Conservation (phyloP, 30 jellyfish, hydroid and myxozoan species). For the Clytia hemisphaerica region DNA sequence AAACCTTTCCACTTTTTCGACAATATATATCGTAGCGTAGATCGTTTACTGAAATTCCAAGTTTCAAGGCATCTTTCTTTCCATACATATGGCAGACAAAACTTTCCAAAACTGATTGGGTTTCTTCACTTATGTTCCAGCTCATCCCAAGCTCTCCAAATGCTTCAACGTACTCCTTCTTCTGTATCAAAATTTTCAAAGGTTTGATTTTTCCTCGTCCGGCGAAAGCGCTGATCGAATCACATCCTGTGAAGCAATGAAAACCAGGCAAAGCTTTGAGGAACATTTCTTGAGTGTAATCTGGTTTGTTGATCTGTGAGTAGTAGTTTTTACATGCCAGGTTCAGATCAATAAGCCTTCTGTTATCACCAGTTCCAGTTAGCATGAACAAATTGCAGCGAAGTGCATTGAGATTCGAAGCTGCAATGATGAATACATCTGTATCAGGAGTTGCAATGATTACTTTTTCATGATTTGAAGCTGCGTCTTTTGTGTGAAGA, state of each 20-base stretch:
- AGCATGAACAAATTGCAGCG: neutral
- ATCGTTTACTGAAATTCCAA: neutral
- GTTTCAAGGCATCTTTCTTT: neutral
- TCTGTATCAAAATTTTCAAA: neutral
- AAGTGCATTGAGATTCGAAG: too few species aligned
- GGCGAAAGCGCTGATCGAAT: neutral
- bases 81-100: constrained; percentile 2
- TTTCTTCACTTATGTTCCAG: neutral
- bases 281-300: neutral
- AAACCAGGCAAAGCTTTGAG: neutral
- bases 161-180: neutral
- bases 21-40: neutral
- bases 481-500: neutral
- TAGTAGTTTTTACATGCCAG: neutral
- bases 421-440: constrained; percentile 6
- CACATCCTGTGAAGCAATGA: neutral
- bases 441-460: neutral
- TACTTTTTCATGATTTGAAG: neutral
- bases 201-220: constrained; percentile 6
- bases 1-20: neutral
- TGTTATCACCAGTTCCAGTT: constrained; percentile 1
- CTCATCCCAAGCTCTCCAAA: neutral
- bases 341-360: neutral
- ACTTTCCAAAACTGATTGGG: neutral
- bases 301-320: neutral